Evolutionary conservation across 2,113 vertebrate species (phyloP).

Genomic region (Zootoca vivipara): DNA sequence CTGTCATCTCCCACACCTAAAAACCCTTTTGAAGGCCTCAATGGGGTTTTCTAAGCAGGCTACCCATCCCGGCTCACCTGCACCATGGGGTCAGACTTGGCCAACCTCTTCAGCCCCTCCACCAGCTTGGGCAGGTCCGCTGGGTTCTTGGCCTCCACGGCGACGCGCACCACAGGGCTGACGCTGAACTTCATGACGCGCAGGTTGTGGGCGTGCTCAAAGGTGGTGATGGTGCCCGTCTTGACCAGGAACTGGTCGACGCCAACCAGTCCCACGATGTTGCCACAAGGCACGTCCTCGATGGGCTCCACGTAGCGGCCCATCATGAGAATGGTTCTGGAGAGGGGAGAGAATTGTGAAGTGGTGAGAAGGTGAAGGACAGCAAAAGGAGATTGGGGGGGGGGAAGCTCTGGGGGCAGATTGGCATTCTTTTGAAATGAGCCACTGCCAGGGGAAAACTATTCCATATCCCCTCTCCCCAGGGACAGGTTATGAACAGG

Average conservation of each 20-base stretch:
- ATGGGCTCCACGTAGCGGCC: slow-evolving; percentile 93
- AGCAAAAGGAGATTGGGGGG: background rate
- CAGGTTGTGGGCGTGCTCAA: slow-evolving; percentile 94
- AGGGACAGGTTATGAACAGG: no score
- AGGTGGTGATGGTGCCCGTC: slow-evolving; percentile 96
- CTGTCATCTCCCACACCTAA: no score
- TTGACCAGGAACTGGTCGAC: slow-evolving; percentile 96
- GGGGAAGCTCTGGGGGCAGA: fast-evolving
- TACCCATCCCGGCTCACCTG: slow-evolving; percentile 69
- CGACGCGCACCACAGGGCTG: slow-evolving; percentile 93
- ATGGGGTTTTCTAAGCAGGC: no score
- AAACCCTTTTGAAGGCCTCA: no score
- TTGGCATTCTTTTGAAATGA: fast-evolving
- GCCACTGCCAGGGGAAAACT: background rate
- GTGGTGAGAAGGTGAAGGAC: background rate
- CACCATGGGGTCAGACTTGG: slow-evolving; percentile 98
- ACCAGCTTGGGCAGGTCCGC: slow-evolving; percentile 94
- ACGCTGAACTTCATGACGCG: slow-evolving; percentile 98
- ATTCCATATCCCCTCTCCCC: no score
- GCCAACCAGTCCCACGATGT: slow-evolving; percentile 94
- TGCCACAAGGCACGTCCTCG: slow-evolving; percentile 95
- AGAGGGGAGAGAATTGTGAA: fast-evolving
- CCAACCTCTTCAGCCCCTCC: slow-evolving; percentile 92
- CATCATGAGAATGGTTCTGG: slow-evolving; percentile 98
- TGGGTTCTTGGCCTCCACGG: slow-evolving; percentile 94